A percentile compares a stretch with the other conserved stretches of the same genome.
These are phyloP conservation scores for Caenorhabditis afra DNA, from an alignment of 2,888 invertebrate species.

Conservation along the genomic window DNA sequence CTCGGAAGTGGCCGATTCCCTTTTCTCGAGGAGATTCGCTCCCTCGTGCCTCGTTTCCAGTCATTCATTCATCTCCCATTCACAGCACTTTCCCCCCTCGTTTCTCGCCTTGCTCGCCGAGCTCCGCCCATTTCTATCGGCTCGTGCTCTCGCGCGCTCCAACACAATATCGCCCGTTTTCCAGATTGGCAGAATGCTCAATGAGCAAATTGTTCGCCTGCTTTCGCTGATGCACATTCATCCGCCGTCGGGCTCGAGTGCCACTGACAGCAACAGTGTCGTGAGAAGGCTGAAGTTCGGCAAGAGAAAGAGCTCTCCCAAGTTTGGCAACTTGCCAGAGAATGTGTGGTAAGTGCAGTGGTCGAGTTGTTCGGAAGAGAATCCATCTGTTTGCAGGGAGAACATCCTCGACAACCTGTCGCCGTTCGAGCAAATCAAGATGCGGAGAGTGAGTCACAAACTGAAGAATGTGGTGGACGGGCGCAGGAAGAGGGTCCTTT, in stretches of 20 bases:
- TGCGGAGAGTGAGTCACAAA: conserved; percentile 61
- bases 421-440: conserved; percentile 61
- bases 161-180: conserved; percentile 23
- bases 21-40: background rate
- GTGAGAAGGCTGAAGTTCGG: conserved; percentile 46
- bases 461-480: conserved; percentile 60
- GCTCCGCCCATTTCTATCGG: conserved; percentile 52
- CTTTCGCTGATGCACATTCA: conserved; percentile 59
- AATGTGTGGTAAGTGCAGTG: conserved; percentile 47
- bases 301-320: conserved; percentile 46
- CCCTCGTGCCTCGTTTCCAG: conserved; percentile 35
- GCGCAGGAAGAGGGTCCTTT: conserved; percentile 51
- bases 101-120: conserved; percentile 8
- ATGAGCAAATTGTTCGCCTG: conserved; percentile 56
- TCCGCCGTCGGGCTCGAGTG: conserved; percentile 34
- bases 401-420: conserved; percentile 62
- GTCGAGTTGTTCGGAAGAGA: background rate
- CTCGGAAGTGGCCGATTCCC: conserved; percentile 27
- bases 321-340: conserved; percentile 54
- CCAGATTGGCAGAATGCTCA: conserved; percentile 58
- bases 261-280: conserved; percentile 19
- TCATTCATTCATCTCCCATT: conserved; percentile 38
- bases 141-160: conserved; percentile 14
- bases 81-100: conserved; percentile 9
- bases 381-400: conserved; percentile 46